A percentile compares a stretch with the other conserved stretches of the same genome.
These are phyloP conservation scores for Crepidodera aurea DNA, from an alignment of 2,888 invertebrate genomes.

Conservation along the genomic window DNA sequence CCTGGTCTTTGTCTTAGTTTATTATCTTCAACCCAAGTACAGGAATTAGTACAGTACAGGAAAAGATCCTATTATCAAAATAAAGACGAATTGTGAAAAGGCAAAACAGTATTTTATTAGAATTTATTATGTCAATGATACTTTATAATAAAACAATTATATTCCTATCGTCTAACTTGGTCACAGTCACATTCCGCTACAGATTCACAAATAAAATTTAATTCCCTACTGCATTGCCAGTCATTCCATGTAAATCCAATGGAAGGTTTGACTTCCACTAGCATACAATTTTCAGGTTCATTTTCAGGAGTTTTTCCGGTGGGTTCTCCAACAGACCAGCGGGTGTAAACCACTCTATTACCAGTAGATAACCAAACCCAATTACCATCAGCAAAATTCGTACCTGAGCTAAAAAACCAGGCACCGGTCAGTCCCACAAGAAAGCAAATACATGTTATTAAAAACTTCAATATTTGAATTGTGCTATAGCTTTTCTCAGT, in stretches of 20 bases:
- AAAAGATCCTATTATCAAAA: too few relatives aligned
- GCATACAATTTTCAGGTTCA: conserved; percentile 22
- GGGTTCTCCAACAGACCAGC: conserved; percentile 27
- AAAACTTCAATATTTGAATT: too few relatives aligned
- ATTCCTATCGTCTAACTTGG: too few relatives aligned
- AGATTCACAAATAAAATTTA: conserved; percentile 16
- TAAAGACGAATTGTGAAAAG: too few relatives aligned
- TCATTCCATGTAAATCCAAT: conserved; percentile 23
- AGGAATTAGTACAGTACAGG: too few relatives aligned
- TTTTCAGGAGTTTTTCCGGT: conserved; percentile 10
- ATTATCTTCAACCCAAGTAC: too few relatives aligned
- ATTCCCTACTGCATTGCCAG: conserved; percentile 1
- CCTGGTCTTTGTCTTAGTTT: too few relatives aligned
- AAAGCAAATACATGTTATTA: too few relatives aligned
- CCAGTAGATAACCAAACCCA: conserved; percentile 31
- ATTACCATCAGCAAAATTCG: conserved; percentile 13
- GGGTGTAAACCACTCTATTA: conserved; percentile 18
- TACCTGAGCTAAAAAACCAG: conserved; percentile 21
- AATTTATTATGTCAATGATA: too few relatives aligned
- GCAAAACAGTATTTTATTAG: too few relatives aligned
- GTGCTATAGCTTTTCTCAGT: too few relatives aligned
- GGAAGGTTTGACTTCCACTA: not conserved
- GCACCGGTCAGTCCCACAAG: conserved; percentile 14
- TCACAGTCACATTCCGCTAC: not conserved
- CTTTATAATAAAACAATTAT: too few relatives aligned